These are phyloP conservation scores for Xenops minutus DNA, from an alignment of 2,797 vertebrate genomes.

Conservation along the genomic window DNA sequence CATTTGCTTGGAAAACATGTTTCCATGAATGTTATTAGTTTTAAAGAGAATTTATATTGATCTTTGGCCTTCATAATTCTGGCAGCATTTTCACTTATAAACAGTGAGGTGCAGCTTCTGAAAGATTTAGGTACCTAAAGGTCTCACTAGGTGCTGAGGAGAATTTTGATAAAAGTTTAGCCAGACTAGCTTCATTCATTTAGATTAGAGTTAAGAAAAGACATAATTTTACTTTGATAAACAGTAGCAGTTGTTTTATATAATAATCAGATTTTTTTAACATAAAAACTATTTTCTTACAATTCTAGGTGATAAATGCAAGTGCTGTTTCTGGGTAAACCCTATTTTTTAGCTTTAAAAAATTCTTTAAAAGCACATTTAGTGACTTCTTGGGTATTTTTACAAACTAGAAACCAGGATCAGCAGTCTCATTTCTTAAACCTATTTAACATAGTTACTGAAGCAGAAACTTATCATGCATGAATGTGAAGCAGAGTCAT, in stretches of 20 bases:
- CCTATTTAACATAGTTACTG: conserved; percentile 9
- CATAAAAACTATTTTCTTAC: neutral
- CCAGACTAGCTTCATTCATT: neutral
- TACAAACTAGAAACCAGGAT: neutral
- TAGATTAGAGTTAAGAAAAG: neutral
- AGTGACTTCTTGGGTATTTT: neutral
- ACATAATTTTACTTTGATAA: neutral
- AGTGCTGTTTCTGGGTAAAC: neutral
- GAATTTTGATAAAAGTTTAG: neutral
- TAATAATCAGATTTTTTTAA: neutral
- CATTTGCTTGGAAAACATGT: neutral
- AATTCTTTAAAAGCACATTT: neutral
- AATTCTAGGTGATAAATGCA: neutral
- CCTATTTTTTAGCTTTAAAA: neutral
- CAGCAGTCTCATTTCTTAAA: neutral
- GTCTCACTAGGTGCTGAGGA: neutral
- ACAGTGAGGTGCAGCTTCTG: neutral
- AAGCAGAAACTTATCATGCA: conserved; percentile 23
- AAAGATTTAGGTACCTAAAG: neutral
- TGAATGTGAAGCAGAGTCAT: conserved; percentile 10
- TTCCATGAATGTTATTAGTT: neutral
- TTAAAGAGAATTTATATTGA: neutral
- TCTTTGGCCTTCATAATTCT: neutral
- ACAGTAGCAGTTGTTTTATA: neutral
- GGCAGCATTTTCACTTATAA: neutral